A percentile compares a stretch with the other conserved stretches of the same genome.
These are phyloP conservation scores for Drosophila leontia DNA, from an alignment of 1,140 invertebrate genomes.

Conservation along the genomic window DNA sequence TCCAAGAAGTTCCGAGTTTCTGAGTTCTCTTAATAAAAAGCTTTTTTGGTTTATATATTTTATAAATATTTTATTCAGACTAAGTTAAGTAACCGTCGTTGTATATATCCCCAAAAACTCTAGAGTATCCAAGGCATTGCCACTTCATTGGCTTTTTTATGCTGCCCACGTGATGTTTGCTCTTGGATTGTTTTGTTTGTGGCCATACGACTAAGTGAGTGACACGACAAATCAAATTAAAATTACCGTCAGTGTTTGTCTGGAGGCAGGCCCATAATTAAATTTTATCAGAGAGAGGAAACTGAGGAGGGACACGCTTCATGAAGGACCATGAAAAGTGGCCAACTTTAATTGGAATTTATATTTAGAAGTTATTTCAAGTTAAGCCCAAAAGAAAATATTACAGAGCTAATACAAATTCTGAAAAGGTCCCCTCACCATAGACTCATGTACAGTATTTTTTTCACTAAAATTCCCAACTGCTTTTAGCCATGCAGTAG, in stretches of 20 bases:
- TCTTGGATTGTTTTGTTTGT: slow-evolving; percentile 42
- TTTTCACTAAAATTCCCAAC: too few relatives aligned
- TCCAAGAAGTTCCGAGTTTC: too few relatives aligned
- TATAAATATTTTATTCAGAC: neutral
- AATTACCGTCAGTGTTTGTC: slow-evolving; percentile 42
- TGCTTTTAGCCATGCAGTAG: too few relatives aligned
- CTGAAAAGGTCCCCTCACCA: too few relatives aligned
- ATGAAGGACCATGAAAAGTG: neutral
- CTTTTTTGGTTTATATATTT: neutral
- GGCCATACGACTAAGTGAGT: slow-evolving; percentile 56
- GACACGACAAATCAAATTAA: slow-evolving; percentile 54
- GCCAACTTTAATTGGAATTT: neutral
- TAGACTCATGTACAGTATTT: too few relatives aligned
- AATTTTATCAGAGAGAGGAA: neutral
- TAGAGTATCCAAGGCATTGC: slow-evolving; percentile 18
- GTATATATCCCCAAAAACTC: neutral
- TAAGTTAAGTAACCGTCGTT: too few relatives aligned
- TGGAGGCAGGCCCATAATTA: slow-evolving; percentile 9
- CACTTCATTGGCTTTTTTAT: slow-evolving; percentile 37
- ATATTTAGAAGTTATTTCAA: neutral
- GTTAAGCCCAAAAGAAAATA: neutral
- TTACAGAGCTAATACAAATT: too few relatives aligned
- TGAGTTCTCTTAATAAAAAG: neutral
- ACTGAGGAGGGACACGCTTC: neutral
- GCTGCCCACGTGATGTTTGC: slow-evolving; percentile 26